phyloP scores from a whole-genome alignment of 2,888 invertebrate species.

The Eristalis intricaria region DNA sequence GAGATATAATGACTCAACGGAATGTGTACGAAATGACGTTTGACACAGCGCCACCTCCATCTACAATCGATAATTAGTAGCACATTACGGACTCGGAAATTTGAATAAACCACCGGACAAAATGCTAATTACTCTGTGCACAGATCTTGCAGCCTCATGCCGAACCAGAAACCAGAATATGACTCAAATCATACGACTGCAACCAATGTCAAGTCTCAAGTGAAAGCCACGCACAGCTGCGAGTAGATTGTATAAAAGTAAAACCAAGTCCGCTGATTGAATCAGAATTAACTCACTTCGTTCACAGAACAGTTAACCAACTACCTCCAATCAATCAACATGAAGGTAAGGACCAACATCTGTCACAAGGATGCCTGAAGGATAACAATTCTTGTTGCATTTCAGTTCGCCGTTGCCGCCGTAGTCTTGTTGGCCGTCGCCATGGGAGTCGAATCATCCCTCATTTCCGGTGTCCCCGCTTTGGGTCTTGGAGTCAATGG shows the following conservation, averaged over 20 bases:
- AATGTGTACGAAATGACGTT: neutral
- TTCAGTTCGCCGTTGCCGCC: constrained; percentile 77
- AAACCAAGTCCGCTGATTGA: neutral
- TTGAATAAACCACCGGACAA: neutral
- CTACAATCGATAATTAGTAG: neutral
- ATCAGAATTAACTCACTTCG: constrained; percentile 9
- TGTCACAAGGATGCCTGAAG: neutral
- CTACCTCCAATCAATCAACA: constrained; percentile 62
- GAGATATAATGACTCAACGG: neutral
- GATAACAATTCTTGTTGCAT: constrained; percentile 13
- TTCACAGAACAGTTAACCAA: constrained; percentile 63
- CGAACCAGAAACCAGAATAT: neutral
- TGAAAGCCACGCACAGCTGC: neutral
- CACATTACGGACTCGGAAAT: neutral
- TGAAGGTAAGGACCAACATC: constrained; percentile 35
- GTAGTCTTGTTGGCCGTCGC: constrained; percentile 75
- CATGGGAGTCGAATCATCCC: constrained; percentile 78
- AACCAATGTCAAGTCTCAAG: neutral
- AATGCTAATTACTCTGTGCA: neutral
- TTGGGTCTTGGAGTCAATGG: constrained; percentile 62
- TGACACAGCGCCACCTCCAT: neutral
- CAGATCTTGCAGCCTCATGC: neutral
- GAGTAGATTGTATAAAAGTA: neutral
- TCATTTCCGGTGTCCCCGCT: constrained; percentile 42
- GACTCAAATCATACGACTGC: neutral